A percentile compares a stretch with the other conserved stretches of the same genome.
These are phyloP conservation scores for Aricia artaxerxes DNA, from an alignment of 2,888 invertebrate species.

Conservation along the genomic window DNA sequence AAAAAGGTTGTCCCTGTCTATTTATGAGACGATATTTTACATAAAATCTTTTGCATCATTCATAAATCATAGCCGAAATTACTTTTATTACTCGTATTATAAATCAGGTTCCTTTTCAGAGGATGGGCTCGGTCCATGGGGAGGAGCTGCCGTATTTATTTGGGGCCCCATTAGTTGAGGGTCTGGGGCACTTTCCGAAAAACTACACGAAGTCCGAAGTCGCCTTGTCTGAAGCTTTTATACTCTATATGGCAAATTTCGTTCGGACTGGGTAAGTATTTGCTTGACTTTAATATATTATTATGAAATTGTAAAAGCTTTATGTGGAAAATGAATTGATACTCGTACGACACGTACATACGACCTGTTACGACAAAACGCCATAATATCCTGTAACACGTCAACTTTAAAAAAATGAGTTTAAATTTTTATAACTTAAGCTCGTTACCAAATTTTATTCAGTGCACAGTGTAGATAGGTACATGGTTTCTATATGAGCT, in stretches of 20 bases:
- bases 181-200: constrained; percentile 89
- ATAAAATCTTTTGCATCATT: constrained; percentile 14
- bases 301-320: too few species aligned
- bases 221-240: constrained; percentile 91
- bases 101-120: constrained; percentile 69
- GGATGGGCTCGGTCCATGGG: constrained; percentile 95
- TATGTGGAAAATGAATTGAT: too few species aligned
- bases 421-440: too few species aligned
- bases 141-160: constrained; percentile 95
- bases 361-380: too few species aligned
- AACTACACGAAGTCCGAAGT: constrained; percentile 94
- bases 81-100: constrained; percentile 17
- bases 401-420: too few species aligned
- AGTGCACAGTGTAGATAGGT: too few species aligned
- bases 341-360: too few species aligned
- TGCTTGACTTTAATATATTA: neutral
- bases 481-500: too few species aligned
- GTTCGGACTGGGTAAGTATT: constrained; percentile 91
- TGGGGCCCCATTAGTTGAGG: constrained; percentile 93
- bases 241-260: constrained; percentile 93
- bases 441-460: too few species aligned
- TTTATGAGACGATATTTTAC: constrained; percentile 20
- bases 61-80: constrained; percentile 22
- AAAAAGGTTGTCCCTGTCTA: neutral
- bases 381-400: too few species aligned